phyloP scores from a whole-genome alignment of 2,888 invertebrate species.

The Hermaeophaga mercurialis region DNA sequence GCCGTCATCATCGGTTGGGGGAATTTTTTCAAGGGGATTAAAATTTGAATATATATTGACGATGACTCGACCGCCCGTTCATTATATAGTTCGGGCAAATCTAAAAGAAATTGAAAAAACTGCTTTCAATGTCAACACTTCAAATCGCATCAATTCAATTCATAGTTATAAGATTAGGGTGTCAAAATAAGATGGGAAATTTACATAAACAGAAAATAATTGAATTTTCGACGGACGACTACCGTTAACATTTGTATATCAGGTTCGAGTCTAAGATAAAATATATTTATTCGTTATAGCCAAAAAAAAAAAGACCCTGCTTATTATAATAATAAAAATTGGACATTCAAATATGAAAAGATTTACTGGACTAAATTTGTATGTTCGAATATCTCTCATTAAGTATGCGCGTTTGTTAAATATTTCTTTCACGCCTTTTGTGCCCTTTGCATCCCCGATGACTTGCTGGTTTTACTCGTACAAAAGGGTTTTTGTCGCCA shows the following conservation, averaged over 20 bases:
- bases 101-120: background rate
- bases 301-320: too few species aligned
- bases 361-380: slow-evolving; percentile 16
- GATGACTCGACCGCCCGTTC: slow-evolving; percentile 50
- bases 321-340: too few species aligned
- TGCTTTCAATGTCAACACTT: background rate
- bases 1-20: slow-evolving; percentile 32
- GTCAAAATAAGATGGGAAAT: too few species aligned
- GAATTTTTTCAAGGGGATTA: slow-evolving; percentile 45
- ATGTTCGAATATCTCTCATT: slow-evolving; percentile 30
- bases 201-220: too few species aligned
- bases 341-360: too few species aligned
- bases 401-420: slow-evolving; percentile 35
- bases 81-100: slow-evolving; percentile 35
- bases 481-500: slow-evolving; percentile 27
- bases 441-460: slow-evolving; percentile 31
- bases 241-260: too few species aligned
- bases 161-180: too few species aligned
- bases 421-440: slow-evolving; percentile 39
- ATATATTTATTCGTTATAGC: too few species aligned
- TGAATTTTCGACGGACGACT: too few species aligned
- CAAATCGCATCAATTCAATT: too few species aligned
- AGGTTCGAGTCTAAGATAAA: too few species aligned
- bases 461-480: slow-evolving; percentile 34
- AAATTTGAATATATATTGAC: slow-evolving; percentile 56